Percentiles rank a stretch among this genome's conserved stretches.
Conservation (phyloP, 2,113 vertebrate species). For the Parus major region DNA sequence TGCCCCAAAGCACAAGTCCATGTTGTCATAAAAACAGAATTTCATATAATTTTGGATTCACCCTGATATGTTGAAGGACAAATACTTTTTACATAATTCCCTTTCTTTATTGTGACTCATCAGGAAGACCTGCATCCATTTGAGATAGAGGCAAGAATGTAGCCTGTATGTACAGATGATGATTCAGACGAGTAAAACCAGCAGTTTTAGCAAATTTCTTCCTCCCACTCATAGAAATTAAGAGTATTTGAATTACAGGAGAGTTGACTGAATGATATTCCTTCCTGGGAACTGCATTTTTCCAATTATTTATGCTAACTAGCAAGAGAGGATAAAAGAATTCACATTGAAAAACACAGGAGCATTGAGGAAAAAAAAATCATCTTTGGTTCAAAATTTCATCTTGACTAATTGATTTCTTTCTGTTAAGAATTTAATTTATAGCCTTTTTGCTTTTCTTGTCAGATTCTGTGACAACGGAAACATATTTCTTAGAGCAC, state of each 20-base stretch:
- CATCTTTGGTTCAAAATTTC: neutral
- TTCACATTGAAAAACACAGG: neutral
- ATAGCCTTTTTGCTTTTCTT: neutral
- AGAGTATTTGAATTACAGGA: neutral
- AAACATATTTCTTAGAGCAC: neutral
- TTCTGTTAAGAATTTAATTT: neutral
- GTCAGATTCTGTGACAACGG: neutral
- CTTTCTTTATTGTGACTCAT: neutral
- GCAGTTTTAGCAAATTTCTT: neutral
- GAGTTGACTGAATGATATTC: neutral
- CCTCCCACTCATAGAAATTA: neutral
- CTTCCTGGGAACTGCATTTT: neutral
- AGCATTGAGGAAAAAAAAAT: neutral
- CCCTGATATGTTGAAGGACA: neutral
- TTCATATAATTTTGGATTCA: neutral
- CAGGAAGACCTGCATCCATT: neutral
- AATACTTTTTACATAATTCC: neutral
- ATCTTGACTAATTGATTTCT: neutral
- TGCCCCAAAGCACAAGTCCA: accelerated
- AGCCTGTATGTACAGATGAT: neutral
- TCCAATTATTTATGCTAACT: neutral
- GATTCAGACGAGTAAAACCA: neutral
- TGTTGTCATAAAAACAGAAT: neutral
- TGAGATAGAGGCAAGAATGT: neutral
- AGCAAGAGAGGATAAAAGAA: neutral